Evolutionary conservation across 2,797 vertebrate genomes (phyloP), one percentile per base, ranked within the genome.

Genomic region (Neolamprologus multifasciatus): DNA sequence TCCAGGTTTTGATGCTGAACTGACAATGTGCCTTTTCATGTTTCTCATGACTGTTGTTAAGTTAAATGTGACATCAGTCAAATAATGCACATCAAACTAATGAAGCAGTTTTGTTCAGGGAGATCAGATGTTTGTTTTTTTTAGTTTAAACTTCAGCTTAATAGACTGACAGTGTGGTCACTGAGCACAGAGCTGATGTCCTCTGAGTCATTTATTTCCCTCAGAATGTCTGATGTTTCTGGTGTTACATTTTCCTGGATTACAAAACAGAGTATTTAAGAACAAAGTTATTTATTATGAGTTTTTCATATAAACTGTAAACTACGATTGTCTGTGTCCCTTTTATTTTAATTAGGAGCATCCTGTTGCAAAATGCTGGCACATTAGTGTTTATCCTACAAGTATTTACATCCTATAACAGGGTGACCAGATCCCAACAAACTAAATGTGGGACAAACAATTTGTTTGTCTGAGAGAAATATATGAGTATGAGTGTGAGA

Each of bases 271-370:
- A 91, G 80, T 94, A 93, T 94, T 94, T 89, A 77, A 89, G 48
- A 77, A 52, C 9, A 64, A 83, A 87, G 40, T 84, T 93, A 93
- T 95, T 95, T 93, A 93, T 94, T 82, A 14, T 74, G 19, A 12
- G 17, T 85, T 90, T 90, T 87, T 87, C 10, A 80, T 91, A 90
- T 91, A 92, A 92, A 94, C 14, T 55, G 21, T 50, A 29, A 67
- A 84, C 7, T 17, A 87, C 64, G 71, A 5, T 3, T 84, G n/a
- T 8, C 17, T 82, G 16, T 23, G 16, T 86, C 19, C 80, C 26
- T 64, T 5, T 83, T 19, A n/a, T 31, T 76, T 48, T 50, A 48
- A 50, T 76, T 31, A 12, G 43, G 17, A 76, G 14, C 43, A 50
- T 76, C 43, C 16, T 76, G 43, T 69, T 69, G n/a, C 13, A 43